Conservation (phyloP, 53 echinoderm and acorn worm species). For the Pentamera pediparva region DNA sequence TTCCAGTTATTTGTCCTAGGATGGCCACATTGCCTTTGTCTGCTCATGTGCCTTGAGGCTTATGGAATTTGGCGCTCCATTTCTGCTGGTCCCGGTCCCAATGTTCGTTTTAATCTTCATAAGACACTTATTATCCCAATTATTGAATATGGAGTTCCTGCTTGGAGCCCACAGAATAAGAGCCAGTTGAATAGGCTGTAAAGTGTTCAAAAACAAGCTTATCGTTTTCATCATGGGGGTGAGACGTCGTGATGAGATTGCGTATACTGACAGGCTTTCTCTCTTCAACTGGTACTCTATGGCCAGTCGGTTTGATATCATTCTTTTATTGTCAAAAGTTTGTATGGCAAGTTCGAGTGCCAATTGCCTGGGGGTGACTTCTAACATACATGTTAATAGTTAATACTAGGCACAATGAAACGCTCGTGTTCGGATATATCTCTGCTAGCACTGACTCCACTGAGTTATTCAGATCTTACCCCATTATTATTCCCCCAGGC, state of each 20-base stretch:
- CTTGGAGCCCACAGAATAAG: background rate
- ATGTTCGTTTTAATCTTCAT: background rate
- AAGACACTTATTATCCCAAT: background rate
- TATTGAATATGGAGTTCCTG: background rate
- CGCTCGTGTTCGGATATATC: background rate
- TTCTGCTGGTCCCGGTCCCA: background rate
- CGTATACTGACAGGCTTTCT: background rate
- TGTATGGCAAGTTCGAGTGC: too few species aligned
- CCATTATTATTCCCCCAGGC: too few species aligned
- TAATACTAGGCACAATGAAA: background rate
- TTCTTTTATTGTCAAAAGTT: background rate
- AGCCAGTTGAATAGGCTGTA: background rate
- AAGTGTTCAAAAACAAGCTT: conserved; percentile 4
- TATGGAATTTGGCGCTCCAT: background rate
- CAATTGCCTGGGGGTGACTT: background rate
- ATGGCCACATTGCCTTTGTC: background rate
- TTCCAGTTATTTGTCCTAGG: background rate
- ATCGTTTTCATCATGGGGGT: background rate
- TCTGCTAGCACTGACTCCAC: background rate
- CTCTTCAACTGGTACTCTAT: background rate
- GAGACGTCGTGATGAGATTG: background rate
- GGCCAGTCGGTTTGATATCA: background rate
- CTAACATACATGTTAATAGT: background rate
- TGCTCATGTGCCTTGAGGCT: background rate
- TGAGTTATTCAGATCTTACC: too few species aligned